A percentile compares a stretch with the other conserved stretches of the same genome.
Conservation (phyloP, 1,140 invertebrate genomes). For the Augochlora pura region DNA sequence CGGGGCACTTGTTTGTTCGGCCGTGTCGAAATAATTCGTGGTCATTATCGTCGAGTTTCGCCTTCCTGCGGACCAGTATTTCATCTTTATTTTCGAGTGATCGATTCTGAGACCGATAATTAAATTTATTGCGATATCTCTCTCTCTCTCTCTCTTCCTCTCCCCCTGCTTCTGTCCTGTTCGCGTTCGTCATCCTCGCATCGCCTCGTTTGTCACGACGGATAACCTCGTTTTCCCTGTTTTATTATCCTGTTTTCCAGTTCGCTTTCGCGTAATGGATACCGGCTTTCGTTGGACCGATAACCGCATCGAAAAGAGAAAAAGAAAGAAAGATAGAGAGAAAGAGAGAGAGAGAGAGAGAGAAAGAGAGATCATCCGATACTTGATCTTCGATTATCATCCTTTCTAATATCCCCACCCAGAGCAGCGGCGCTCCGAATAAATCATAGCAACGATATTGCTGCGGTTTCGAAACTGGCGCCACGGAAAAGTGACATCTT, state of each 20-base stretch:
- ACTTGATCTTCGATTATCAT: constrained; percentile 73
- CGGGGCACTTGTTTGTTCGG: not conserved
- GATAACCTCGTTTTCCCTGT: no score
- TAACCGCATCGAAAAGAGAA: not conserved
- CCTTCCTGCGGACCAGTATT: not conserved
- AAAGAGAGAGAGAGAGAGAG: no score
- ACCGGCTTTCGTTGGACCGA: constrained; percentile 41
- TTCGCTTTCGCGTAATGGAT: not conserved
- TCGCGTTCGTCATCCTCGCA: no score
- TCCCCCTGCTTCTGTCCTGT: no score
- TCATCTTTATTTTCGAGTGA: constrained; percentile 22
- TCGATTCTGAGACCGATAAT: not conserved
- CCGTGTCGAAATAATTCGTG: constrained; percentile 23
- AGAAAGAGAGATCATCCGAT: constrained; percentile 46
- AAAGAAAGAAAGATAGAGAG: no score
- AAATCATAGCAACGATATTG: constrained; percentile 40
- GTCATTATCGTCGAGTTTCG: constrained; percentile 7
- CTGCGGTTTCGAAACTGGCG: constrained; percentile 60
- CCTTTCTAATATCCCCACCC: constrained; percentile 65
- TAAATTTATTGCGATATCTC: constrained; percentile 18
- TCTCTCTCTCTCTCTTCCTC: not conserved
- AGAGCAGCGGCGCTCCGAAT: constrained; percentile 25
- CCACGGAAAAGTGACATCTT: constrained; percentile 48
- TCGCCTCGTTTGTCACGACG: no score
- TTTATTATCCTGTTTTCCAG: not conserved